Evolutionary conservation across 2,888 invertebrate species (phyloP).

Genomic region (Mesochorus sp.): DNA sequence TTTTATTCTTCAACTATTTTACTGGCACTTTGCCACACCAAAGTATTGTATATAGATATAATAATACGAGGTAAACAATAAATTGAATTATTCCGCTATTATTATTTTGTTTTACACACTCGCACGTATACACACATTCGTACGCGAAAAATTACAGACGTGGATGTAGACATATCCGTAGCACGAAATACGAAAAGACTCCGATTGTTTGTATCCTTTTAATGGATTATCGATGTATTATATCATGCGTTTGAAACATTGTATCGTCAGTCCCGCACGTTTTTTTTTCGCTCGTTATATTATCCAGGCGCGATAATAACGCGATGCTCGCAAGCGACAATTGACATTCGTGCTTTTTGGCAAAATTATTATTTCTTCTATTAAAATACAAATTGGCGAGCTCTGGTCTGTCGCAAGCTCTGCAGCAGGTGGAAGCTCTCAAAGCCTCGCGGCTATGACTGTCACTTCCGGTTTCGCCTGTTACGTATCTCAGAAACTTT

Average conservation of each 20-base stretch:
- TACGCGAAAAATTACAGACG: background rate
- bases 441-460: slow-evolving; percentile 34
- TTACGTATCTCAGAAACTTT: background rate
- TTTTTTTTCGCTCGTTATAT: too few relatives aligned
- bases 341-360: too few relatives aligned
- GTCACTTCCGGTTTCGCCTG: slow-evolving; percentile 34
- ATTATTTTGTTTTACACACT: background rate
- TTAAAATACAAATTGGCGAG: too few relatives aligned
- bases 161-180: background rate
- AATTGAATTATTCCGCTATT: background rate
- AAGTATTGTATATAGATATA: background rate
- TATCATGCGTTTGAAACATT: too few relatives aligned
- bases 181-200: too few relatives aligned
- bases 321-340: too few relatives aligned
- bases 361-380: too few relatives aligned
- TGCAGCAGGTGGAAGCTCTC: slow-evolving; percentile 27
- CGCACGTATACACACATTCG: too few relatives aligned
- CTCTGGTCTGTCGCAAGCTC: background rate
- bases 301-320: too few relatives aligned
- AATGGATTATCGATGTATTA: too few relatives aligned
- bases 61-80: background rate
- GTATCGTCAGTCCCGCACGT: too few relatives aligned
- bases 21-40: slow-evolving; percentile 27
- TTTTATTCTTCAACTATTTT: background rate
- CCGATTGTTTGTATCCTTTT: too few relatives aligned